These are phyloP conservation scores for Musca domestica DNA, from an alignment of 1,140 invertebrate genomes.

Conservation along the genomic window DNA sequence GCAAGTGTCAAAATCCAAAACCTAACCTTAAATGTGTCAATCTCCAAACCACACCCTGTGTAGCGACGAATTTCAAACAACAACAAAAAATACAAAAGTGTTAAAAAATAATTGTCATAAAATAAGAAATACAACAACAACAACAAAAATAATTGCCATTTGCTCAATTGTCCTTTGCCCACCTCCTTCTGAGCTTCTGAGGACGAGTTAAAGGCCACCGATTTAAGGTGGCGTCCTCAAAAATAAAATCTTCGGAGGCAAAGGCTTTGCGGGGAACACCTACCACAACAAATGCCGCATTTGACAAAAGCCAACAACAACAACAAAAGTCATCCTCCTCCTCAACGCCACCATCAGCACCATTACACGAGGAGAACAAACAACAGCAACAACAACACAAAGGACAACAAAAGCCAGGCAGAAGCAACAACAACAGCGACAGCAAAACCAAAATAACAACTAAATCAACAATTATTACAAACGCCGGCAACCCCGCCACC, in stretches of 20 bases:
- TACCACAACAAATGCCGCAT: conserved; percentile 4
- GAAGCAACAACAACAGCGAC: background rate
- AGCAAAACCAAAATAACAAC: conserved; percentile 2
- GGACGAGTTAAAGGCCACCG: conserved; percentile 4
- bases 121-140: background rate
- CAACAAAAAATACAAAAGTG: background rate
- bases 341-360: background rate
- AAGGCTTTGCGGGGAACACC: conserved; percentile 1
- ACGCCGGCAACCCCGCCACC: background rate
- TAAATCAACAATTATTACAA: conserved; percentile 3
- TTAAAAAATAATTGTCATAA: background rate
- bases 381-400: conserved; percentile 5
- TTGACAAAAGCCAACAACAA: background rate
- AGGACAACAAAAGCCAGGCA: background rate
- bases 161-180: background rate
- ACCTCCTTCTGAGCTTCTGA: background rate
- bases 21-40: conserved; percentile 9
- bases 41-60: background rate
- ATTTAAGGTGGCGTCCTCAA: conserved; percentile 20
- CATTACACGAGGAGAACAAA: background rate
- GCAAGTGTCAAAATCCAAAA: background rate
- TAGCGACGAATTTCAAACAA: background rate
- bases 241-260: conserved; percentile 16
- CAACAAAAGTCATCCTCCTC: conserved; percentile 7
- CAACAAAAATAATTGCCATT: background rate